Evolutionary conservation across 2,888 invertebrate species (phyloP).

Genomic region (Acronicta alni): DNA sequence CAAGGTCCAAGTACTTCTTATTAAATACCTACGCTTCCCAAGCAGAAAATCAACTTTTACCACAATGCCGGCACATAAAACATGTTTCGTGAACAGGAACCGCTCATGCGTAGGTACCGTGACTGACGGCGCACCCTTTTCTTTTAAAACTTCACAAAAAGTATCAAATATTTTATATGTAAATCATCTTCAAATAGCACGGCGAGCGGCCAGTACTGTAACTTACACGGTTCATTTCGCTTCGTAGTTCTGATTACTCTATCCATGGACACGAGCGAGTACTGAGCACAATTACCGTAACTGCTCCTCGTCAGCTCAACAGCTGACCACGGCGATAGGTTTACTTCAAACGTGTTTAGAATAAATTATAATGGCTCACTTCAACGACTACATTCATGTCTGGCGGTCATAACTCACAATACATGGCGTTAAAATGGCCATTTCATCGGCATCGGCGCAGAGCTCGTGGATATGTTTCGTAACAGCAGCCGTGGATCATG

Average conservation of each 20-base stretch:
- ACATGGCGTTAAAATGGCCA: conserved; percentile 45
- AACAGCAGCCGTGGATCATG: conserved; percentile 57
- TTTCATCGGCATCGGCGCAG: conserved; percentile 38
- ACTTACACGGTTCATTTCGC: conserved; percentile 29
- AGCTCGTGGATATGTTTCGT: conserved; percentile 53
- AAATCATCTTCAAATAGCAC: conserved; percentile 52
- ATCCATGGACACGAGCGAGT: conserved; percentile 12
- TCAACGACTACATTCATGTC: conserved; percentile 35
- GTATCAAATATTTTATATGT: conserved; percentile 40
- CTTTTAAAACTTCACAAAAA: conserved; percentile 49
- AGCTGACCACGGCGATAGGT: conserved; percentile 40
- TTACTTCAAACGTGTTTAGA: conserved; percentile 39
- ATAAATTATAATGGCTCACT: conserved; percentile 45
- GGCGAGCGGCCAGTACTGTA: neutral
- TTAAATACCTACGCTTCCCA: conserved; percentile 74
- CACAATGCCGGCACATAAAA: conserved; percentile 77
- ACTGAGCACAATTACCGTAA: conserved; percentile 10
- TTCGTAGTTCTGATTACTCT: conserved; percentile 30
- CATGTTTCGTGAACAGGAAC: conserved; percentile 85
- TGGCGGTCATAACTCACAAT: conserved; percentile 33
- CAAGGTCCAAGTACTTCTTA: conserved; percentile 68
- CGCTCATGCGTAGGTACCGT: conserved; percentile 58
- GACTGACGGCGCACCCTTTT: conserved; percentile 56
- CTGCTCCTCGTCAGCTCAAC: conserved; percentile 18
- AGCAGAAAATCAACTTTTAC: conserved; percentile 87